Evolutionary conservation across 2,113 vertebrate genomes (phyloP), one percentile per base, ranked within the genome.

Genomic region (Charina bottae): DNA sequence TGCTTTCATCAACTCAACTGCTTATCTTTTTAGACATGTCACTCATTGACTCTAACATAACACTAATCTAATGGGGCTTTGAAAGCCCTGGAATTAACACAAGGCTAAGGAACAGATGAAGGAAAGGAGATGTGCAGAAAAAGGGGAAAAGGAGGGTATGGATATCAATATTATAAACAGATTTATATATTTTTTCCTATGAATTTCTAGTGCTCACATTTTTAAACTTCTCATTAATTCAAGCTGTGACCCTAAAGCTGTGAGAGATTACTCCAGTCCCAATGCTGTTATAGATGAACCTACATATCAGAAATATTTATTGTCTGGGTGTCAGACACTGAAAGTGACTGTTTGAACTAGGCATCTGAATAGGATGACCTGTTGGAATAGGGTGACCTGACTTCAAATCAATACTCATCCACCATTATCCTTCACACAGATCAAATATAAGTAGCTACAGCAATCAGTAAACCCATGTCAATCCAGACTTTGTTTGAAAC

Each of bases 1-100:
- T 95, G 91, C 46, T 96, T 96, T 95, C 91, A 92, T 93, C 53
- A 88, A 87, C 88, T 92, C 85, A 33, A 28, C 89, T 78, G 42
- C 7, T 46, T 85, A 68, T 83, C 83, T 95, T 96, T 94, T 94
- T 72, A 83, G 91, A 83, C 37, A 26, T 85, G 56, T 68, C 85
- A 87, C 42, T 85, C 55, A 11, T 88, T 90, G 92, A 83, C 60
- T 59, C 21, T 42, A 37, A 59, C 19, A 9, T 88, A 93, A 93
- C 4, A 10, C 2, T 11, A 12, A n/a, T 46, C 3, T 86, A 83
- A 84, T 87, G 58, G 60, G 62, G 59, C 86, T 94, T 21, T 49
- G 85, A 90, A 88, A 92, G 88, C 5, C n/a, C 23, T n/a, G 21
- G 55, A 88, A 93, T 83, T 9, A 92, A 64, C 46, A 54, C 10